These are phyloP conservation scores for Thrips palmi DNA, from an alignment of 1,140 invertebrate genomes.

Conservation along the genomic window DNA sequence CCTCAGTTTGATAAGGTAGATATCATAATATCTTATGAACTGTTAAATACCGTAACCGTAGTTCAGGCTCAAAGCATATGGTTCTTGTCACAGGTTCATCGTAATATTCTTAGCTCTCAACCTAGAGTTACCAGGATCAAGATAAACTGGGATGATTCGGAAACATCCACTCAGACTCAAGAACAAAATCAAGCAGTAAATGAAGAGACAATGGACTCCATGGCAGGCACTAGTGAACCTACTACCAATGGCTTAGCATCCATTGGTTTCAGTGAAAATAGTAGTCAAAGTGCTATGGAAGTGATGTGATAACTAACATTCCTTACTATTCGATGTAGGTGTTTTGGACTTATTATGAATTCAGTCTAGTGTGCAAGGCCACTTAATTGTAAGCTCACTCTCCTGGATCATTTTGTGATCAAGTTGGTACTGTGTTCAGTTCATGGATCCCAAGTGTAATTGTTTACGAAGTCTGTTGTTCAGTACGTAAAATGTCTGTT, in stretches of 20 bases:
- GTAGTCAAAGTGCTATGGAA: slow-evolving; percentile 16
- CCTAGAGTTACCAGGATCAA: slow-evolving; percentile 92
- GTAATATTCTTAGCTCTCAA: slow-evolving; percentile 87
- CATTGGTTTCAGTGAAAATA: slow-evolving; percentile 13
- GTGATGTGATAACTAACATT: slow-evolving; percentile 14
- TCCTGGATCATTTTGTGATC: too few relatives aligned
- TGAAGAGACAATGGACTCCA: slow-evolving; percentile 3
- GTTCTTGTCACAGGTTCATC: slow-evolving; percentile 37
- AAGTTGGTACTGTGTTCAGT: too few relatives aligned
- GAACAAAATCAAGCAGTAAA: too few relatives aligned
- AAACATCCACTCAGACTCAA: too few relatives aligned
- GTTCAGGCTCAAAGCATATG: too few relatives aligned
- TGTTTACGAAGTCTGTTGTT: too few relatives aligned
- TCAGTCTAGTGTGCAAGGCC: too few relatives aligned
- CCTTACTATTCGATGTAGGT: too few relatives aligned
- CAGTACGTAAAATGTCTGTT: too few relatives aligned
- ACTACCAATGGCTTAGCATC: slow-evolving; percentile 2
- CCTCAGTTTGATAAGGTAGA: slow-evolving; percentile 82
- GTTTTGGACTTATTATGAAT: too few relatives aligned
- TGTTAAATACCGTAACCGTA: background rate
- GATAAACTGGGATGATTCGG: slow-evolving; percentile 85
- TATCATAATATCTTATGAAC: background rate
- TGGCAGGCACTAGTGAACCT: background rate
- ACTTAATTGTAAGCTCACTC: too few relatives aligned
- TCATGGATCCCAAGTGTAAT: too few relatives aligned